Percentiles rank a stretch among this genome's conserved stretches.
Evolutionary conservation across 2,113 vertebrate species (phyloP).

Genomic region (Merops nubicus): DNA sequence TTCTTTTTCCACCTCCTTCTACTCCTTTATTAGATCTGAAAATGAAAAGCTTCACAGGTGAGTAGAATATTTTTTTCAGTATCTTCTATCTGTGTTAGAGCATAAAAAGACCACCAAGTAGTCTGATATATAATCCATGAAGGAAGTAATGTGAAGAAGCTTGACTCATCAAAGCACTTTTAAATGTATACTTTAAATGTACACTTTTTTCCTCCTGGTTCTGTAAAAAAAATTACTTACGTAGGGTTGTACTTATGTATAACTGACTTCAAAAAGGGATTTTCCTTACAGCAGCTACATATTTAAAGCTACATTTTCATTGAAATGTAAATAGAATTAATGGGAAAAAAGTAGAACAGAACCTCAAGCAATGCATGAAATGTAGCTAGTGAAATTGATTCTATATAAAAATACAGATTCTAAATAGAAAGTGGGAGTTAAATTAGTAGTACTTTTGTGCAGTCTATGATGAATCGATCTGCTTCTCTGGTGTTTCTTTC

Average conservation of each 20-base stretch:
- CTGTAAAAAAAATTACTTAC: not conserved
- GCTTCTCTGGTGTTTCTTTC: not conserved
- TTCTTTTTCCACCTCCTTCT: not conserved
- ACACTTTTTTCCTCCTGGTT: not conserved
- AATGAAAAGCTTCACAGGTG: conserved; percentile 37
- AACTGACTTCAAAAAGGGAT: not conserved
- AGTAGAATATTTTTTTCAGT: not conserved
- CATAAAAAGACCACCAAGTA: not conserved
- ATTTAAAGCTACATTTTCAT: not conserved
- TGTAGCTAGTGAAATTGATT: not conserved
- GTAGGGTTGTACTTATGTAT: not conserved
- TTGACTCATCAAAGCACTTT: not conserved
- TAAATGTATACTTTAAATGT: not conserved
- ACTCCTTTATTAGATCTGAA: conserved; percentile 17
- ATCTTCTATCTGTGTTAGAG: not conserved
- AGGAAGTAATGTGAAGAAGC: not conserved
- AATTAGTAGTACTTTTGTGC: not conserved
- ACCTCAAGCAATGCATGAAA: not conserved
- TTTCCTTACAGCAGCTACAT: not conserved
- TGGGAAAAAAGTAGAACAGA: not conserved
- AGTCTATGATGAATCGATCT: not conserved
- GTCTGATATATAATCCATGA: not conserved
- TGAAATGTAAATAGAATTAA: not conserved
- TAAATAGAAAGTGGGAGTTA: not conserved
- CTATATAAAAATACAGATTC: not conserved